Conservation (phyloP, 2,113 vertebrate genomes). For the Perca fluviatilis region DNA sequence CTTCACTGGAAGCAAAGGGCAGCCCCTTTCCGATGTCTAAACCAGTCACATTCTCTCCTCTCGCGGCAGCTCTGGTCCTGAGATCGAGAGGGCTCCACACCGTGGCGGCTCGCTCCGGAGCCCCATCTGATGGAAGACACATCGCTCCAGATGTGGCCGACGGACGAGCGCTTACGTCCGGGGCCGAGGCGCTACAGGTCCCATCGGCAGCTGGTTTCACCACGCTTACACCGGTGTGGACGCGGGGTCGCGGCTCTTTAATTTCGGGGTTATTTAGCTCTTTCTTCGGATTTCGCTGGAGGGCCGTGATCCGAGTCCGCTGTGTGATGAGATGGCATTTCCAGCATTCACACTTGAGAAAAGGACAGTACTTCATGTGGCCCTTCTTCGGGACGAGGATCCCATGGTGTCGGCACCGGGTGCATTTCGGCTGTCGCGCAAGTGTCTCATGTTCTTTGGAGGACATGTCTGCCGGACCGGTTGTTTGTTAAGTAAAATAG, state of each 20-base stretch:
- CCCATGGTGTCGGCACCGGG: constrained; percentile 53
- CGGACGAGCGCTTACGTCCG: background rate
- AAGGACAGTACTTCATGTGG: background rate
- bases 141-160: background rate
- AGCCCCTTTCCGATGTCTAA: background rate
- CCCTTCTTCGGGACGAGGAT: constrained; percentile 43
- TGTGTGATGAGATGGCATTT: constrained; percentile 15
- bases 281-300: background rate
- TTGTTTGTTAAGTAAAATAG: no score
- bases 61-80: background rate
- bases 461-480: constrained; percentile 9
- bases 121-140: background rate
- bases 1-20: background rate
- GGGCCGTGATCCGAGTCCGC: background rate
- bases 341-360: constrained; percentile 31
- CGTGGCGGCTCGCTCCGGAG: background rate
- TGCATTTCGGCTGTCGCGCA: background rate
- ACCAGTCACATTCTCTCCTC: rapidly evolving
- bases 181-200: rapidly evolving
- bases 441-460: background rate
- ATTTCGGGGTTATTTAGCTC: rapidly evolving
- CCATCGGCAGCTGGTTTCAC: background rate
- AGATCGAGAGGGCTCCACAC: background rate
- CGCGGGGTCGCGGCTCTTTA: background rate
- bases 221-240: rapidly evolving